Evolutionary conservation across 2,113 vertebrate species (phyloP).

Genomic region (Australoheros scitulus): DNA sequence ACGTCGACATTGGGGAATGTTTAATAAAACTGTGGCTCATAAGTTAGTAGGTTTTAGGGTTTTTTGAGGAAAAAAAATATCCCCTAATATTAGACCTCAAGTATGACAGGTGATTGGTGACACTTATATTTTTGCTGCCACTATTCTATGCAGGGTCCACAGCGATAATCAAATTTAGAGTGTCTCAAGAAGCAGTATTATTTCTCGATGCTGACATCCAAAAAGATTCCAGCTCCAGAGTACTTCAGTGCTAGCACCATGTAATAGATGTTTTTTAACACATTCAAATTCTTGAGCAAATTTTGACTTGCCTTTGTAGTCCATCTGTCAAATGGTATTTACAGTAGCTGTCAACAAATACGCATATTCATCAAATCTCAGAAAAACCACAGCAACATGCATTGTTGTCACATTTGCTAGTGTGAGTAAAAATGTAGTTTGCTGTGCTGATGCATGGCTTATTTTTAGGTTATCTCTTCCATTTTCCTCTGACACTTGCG

Average conservation of each 20-base stretch:
- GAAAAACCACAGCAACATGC: not conserved
- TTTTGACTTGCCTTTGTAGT: not conserved
- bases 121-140: no score
- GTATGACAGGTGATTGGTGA: no score
- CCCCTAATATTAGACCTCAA: no score
- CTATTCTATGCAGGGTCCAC: no score
- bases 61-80: no score
- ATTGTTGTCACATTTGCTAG: conserved; percentile 3
- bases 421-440: conserved; percentile 14
- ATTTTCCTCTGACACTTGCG: conserved; percentile 13
- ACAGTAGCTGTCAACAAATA: not conserved
- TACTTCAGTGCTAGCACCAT: not conserved
- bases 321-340: not conserved
- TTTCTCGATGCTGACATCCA: no score
- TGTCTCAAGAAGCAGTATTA: no score
- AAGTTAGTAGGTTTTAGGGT: no score
- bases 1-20: no score
- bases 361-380: conserved; percentile 2
- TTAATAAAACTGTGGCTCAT: no score
- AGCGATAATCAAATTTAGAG: no score
- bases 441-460: conserved; percentile 16
- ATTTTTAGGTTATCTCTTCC: conserved; percentile 32
- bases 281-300: not conserved
- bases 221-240: no score
- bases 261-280: not conserved